Evolutionary conservation across 1,140 invertebrate genomes (phyloP).

Genomic region (Papilio xuthus): DNA sequence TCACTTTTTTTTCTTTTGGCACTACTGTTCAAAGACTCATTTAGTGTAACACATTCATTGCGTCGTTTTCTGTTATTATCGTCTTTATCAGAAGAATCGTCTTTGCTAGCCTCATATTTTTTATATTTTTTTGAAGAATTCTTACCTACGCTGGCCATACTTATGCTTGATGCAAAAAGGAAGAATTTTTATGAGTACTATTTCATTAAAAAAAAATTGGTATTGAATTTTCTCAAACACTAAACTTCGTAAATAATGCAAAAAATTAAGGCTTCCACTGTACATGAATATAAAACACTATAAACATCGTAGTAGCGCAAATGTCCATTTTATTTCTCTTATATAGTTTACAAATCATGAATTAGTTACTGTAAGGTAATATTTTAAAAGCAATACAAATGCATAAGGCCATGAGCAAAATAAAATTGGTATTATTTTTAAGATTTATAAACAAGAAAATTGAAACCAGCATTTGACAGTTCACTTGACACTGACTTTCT

Average conservation of each 20-base stretch:
- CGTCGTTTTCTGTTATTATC: neutral
- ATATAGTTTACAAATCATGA: neutral
- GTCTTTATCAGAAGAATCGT: neutral
- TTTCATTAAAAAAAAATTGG: neutral
- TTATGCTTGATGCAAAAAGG: neutral
- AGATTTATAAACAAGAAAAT: neutral
- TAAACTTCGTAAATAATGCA: neutral
- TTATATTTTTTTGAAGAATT: neutral
- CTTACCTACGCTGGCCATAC: neutral
- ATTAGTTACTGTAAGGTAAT: neutral
- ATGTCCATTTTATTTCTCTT: neutral
- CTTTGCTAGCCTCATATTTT: neutral
- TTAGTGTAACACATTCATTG: too few species aligned
- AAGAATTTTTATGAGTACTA: neutral
- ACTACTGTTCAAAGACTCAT: neutral
- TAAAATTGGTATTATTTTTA: neutral
- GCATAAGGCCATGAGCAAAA: neutral
- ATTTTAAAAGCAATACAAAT: neutral
- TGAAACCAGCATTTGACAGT: neutral
- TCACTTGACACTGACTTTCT: neutral
- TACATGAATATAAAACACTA: neutral
- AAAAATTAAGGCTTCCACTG: neutral
- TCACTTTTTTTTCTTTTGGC: neutral
- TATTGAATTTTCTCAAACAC: neutral
- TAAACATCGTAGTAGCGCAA: neutral